Conservation (phyloP, 2,888 invertebrate genomes). For the Volucella inanis region DNA sequence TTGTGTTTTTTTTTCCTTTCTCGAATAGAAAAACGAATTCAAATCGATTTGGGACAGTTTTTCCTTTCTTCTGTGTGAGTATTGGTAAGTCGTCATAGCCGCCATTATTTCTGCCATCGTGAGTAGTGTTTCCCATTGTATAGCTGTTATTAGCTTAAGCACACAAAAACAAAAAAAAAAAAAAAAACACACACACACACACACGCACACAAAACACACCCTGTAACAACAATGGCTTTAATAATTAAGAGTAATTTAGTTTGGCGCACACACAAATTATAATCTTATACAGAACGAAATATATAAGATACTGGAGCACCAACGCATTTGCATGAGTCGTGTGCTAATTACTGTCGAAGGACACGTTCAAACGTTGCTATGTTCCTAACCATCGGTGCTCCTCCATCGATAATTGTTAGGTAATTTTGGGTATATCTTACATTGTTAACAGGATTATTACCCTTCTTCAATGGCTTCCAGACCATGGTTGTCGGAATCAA, state of each 20-base stretch:
- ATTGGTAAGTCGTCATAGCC: slow-evolving; percentile 46
- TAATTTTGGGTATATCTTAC: background rate
- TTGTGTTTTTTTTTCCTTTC: background rate
- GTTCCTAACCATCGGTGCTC: too few species aligned
- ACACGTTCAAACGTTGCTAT: slow-evolving; percentile 9
- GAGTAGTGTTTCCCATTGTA: slow-evolving; percentile 19
- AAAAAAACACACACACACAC: too few species aligned
- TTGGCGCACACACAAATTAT: slow-evolving; percentile 25
- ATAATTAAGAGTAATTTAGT: slow-evolving; percentile 59
- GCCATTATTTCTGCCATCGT: slow-evolving; percentile 55
- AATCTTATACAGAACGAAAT: too few species aligned
- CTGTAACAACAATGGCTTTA: slow-evolving; percentile 27
- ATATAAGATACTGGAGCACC: background rate
- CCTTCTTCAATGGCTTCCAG: background rate
- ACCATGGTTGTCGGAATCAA: too few species aligned
- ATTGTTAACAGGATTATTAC: slow-evolving; percentile 19
- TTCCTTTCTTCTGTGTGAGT: slow-evolving; percentile 36
- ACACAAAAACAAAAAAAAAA: slow-evolving; percentile 8
- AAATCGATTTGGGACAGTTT: slow-evolving; percentile 67
- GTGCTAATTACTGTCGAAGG: slow-evolving; percentile 56
- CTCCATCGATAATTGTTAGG: too few species aligned
- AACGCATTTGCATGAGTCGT: slow-evolving; percentile 49
- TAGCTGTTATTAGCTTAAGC: slow-evolving; percentile 41
- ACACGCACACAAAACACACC: slow-evolving; percentile 22
- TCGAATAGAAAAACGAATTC: slow-evolving; percentile 59